Conservation (phyloP, 2,113 vertebrate species). For the Ictidomys tridecemlineatus region DNA sequence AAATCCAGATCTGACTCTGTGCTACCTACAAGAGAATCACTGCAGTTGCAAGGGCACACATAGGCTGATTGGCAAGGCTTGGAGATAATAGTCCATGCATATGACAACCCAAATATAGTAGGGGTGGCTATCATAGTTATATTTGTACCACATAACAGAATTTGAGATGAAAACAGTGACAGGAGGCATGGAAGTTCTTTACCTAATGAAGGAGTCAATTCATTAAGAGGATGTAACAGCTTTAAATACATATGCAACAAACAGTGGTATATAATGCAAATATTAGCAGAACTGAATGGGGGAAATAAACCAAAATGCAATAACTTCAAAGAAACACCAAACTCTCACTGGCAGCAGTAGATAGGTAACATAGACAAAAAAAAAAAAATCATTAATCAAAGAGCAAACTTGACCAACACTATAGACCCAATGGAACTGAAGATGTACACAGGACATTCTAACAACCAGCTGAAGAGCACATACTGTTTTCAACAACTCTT, state of each 20-base stretch:
- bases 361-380: not conserved
- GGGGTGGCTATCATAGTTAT: not conserved
- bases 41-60: not conserved
- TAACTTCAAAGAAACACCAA: not conserved
- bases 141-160: not conserved
- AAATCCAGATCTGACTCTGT: not conserved
- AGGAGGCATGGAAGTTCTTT: not conserved
- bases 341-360: not conserved
- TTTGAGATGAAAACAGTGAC: not conserved
- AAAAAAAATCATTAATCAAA: not conserved
- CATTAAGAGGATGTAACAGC: not conserved
- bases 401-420: not conserved
- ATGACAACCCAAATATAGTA: not conserved
- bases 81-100: not conserved
- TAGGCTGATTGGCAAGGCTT: no score
- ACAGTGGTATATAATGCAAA: not conserved
- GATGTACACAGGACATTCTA: not conserved
- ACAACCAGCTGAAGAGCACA: not conserved
- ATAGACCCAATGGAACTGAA: not conserved
- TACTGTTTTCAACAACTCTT: no score
- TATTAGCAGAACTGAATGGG: not conserved
- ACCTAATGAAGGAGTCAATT: not conserved
- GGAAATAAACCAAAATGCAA: not conserved
- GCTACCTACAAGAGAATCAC: not conserved
- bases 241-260: not conserved